phyloP scores from a whole-genome alignment of 2,888 invertebrate species.

The Scaptomyza reducta region DNA sequence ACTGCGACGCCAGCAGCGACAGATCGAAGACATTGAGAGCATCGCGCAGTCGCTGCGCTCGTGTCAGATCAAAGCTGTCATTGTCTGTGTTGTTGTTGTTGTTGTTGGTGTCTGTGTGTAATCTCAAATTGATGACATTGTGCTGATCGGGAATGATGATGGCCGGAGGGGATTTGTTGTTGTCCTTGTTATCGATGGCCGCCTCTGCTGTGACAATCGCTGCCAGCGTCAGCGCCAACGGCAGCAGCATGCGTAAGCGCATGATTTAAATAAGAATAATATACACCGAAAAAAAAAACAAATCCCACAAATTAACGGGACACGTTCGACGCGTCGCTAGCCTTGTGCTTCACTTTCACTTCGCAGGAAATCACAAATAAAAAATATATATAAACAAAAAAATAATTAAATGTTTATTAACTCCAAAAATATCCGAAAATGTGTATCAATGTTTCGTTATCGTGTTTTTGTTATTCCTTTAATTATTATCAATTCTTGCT shows the following conservation, averaged over 20 bases:
- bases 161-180: conserved; percentile 44
- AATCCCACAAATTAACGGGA: conserved; percentile 64
- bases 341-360: conserved; percentile 70
- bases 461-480: neutral
- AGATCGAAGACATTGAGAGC: conserved; percentile 83
- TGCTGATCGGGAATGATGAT: conserved; percentile 49
- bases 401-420: conserved; percentile 18
- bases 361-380: conserved; percentile 28
- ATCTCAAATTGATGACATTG: conserved; percentile 69
- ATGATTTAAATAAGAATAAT: conserved; percentile 31
- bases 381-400: conserved; percentile 35
- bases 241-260: conserved; percentile 45
- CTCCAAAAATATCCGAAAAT: conserved; percentile 44
- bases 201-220: conserved; percentile 38
- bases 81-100: conserved; percentile 5
- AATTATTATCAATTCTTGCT: neutral
- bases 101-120: conserved; percentile 42
- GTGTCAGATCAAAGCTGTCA: conserved; percentile 66
- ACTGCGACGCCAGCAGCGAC: conserved; percentile 75
- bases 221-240: conserved; percentile 34
- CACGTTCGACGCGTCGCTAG: conserved; percentile 59
- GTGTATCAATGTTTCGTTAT: conserved; percentile 47
- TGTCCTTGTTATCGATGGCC: conserved; percentile 72
- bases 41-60: conserved; percentile 79
- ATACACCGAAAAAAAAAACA: conserved; percentile 8